Evolutionary conservation across 64 coral and sea anemone genomes (phyloP).

Genomic region (Actinia tenebrosa): DNA sequence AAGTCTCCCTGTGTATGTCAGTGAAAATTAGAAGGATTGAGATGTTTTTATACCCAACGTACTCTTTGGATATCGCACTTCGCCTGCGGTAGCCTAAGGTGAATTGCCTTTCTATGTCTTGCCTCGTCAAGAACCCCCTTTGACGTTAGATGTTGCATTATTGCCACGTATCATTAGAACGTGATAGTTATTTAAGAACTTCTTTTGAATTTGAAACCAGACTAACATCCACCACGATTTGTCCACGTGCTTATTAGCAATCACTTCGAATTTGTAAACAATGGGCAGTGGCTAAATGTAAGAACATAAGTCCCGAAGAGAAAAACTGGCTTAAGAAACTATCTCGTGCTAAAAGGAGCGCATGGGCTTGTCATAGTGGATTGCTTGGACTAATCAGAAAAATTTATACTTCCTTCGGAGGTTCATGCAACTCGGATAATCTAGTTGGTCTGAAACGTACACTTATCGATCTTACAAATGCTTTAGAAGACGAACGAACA

Average conservation of each 20-base stretch:
- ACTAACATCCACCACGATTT: neutral
- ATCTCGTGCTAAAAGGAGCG: neutral
- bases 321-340: neutral
- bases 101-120: conserved; percentile 22
- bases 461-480: neutral
- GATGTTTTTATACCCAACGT: conserved; percentile 17
- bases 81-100: neutral
- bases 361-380: conserved; percentile 28
- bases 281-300: conserved; percentile 28
- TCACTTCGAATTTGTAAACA: conserved; percentile 25
- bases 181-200: conserved; percentile 26
- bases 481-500: conserved; percentile 21
- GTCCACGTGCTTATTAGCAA: conserved; percentile 19
- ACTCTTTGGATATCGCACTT: conserved; percentile 22
- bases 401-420: conserved; percentile 28
- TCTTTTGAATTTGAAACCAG: conserved; percentile 24
- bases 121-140: conserved; percentile 24
- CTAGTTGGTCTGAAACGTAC: conserved; percentile 26
- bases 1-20: conserved; percentile 16
- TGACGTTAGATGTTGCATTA: neutral
- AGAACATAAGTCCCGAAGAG: conserved; percentile 3
- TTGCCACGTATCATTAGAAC: conserved; percentile 17
- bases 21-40: neutral
- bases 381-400: conserved; percentile 4
- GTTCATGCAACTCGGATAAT: conserved; percentile 18